A percentile compares a stretch with the other conserved stretches of the same genome.
Evolutionary conservation across 2,888 invertebrate genomes (phyloP).

Genomic region (Coelinius sp.): DNA sequence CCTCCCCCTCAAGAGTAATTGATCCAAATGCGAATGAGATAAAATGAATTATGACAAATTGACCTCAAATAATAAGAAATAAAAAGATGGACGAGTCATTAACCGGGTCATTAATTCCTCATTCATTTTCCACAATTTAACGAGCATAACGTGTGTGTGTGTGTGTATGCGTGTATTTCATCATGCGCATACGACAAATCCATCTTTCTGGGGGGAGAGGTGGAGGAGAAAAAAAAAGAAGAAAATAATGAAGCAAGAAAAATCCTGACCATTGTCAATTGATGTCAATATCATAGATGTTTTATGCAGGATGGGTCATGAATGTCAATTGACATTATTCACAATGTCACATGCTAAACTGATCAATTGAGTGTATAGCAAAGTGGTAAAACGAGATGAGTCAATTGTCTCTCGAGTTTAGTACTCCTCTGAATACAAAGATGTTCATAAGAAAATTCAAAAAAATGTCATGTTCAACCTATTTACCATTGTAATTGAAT

Average conservation of each 20-base stretch:
- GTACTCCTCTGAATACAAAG: too few relatives aligned
- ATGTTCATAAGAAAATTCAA: too few relatives aligned
- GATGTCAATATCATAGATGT: not conserved
- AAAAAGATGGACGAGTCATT: not conserved
- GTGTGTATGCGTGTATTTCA: constrained; percentile 4
- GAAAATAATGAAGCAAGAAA: not conserved
- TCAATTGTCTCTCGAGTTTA: too few relatives aligned
- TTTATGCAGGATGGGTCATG: not conserved
- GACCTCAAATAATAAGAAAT: not conserved
- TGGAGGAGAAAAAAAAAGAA: not conserved
- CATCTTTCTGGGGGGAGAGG: not conserved
- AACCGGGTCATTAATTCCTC: constrained; percentile 21
- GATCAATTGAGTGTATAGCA: not conserved
- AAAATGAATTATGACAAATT: not conserved
- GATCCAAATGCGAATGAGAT: not conserved
- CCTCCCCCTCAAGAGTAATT: not conserved
- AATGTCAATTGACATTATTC: not conserved
- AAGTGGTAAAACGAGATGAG: too few relatives aligned
- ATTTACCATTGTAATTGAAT: not conserved
- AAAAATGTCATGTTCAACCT: too few relatives aligned
- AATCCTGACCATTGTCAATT: not conserved
- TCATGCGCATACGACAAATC: constrained; percentile 4
- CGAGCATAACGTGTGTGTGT: constrained; percentile 10
- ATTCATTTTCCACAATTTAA: constrained; percentile 19
- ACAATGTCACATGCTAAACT: not conserved